Evolutionary conservation across 2,113 vertebrate species (phyloP).

Genomic region (Saccopteryx bilineata): DNA sequence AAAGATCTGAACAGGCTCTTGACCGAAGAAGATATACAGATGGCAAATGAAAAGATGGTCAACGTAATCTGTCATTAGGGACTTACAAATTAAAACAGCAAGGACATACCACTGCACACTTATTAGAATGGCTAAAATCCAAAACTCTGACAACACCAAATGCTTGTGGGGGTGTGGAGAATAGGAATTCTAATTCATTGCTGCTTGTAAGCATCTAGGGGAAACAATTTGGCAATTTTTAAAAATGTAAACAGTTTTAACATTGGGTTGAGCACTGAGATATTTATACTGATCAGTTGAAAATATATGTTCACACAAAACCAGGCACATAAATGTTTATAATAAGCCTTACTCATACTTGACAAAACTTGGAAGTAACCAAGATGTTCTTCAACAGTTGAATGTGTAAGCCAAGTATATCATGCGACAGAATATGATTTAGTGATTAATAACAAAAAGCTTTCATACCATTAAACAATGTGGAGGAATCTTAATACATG

Average conservation of each 20-base stretch:
- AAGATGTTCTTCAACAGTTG: background rate
- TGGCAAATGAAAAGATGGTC: background rate
- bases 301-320: background rate
- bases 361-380: background rate
- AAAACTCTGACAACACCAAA: background rate
- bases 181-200: background rate
- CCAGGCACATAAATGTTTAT: background rate
- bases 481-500: background rate
- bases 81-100: background rate
- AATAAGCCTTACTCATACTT: background rate
- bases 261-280: background rate
- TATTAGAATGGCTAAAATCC: background rate
- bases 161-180: background rate
- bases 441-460: background rate
- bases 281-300: background rate
- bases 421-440: background rate
- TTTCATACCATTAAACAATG: background rate
- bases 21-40: background rate
- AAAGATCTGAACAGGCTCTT: background rate
- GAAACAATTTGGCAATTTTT: background rate
- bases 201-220: background rate
- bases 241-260: background rate
- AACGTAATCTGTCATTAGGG: background rate
- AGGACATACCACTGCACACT: background rate
- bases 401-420: background rate